Evolutionary conservation across 1,140 invertebrate genomes (phyloP).

Genomic region (Probaryconus sp.): DNA sequence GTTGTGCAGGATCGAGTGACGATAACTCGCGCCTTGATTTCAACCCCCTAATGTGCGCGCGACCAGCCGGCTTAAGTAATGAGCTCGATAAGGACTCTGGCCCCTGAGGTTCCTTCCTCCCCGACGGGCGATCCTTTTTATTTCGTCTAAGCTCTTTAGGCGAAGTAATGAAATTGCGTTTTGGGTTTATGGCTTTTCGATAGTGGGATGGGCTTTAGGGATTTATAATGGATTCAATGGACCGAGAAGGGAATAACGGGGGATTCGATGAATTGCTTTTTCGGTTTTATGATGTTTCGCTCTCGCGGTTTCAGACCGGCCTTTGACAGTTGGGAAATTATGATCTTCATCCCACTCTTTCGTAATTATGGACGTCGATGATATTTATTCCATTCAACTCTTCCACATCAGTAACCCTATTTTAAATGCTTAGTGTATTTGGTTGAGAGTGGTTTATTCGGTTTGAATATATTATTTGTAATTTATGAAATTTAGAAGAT

Average conservation of each 20-base stretch:
- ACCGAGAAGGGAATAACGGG: slow-evolving; percentile 40
- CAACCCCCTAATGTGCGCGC: slow-evolving; percentile 10
- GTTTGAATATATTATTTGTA: no score
- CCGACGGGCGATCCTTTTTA: not conserved
- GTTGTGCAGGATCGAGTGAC: slow-evolving; percentile 5
- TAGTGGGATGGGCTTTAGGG: slow-evolving; percentile 22
- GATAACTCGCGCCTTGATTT: slow-evolving; percentile 27
- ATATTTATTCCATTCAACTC: no score
- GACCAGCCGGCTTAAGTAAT: slow-evolving; percentile 36
- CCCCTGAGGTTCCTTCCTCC: slow-evolving; percentile 3
- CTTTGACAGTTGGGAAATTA: slow-evolving; percentile 42
- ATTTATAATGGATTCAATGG: slow-evolving; percentile 51
- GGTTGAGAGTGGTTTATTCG: no score
- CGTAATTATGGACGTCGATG: slow-evolving; percentile 23
- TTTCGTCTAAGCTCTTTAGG: slow-evolving; percentile 24
- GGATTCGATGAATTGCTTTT: slow-evolving; percentile 43
- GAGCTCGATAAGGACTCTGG: slow-evolving; percentile 14
- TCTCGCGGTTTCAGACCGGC: slow-evolving; percentile 39
- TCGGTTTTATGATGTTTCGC: slow-evolving; percentile 23
- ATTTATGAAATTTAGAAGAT: no score
- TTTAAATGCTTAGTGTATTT: no score
- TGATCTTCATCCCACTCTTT: no score
- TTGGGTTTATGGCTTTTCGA: slow-evolving; percentile 50
- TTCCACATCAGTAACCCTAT: no score
- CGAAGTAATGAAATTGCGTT: slow-evolving; percentile 35